Evolutionary conservation across 2,888 invertebrate genomes (phyloP).

Genomic region (Eilema caniola): DNA sequence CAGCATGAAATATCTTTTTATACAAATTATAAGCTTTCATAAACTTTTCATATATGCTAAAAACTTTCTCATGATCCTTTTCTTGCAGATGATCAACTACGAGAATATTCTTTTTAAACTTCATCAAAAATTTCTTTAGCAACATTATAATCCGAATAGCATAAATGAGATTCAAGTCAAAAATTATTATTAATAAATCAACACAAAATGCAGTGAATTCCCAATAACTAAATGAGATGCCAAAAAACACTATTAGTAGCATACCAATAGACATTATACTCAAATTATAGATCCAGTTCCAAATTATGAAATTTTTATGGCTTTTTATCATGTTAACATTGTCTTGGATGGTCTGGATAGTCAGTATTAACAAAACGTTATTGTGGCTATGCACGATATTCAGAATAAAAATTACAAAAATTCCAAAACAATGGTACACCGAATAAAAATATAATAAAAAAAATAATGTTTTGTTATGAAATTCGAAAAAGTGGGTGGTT

Average conservation of each 20-base stretch:
- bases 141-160: constrained; percentile 21
- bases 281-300: constrained; percentile 21
- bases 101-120: constrained; percentile 8
- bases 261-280: background rate
- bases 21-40: constrained; percentile 12
- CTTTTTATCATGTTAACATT: background rate
- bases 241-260: background rate
- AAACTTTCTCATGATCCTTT: constrained; percentile 10
- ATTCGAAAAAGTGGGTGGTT: background rate
- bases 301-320: constrained; percentile 7
- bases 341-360: background rate
- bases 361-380: constrained; percentile 14
- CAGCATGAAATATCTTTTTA: constrained; percentile 14
- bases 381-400: constrained; percentile 14
- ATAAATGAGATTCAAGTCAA: background rate
- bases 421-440: constrained; percentile 3
- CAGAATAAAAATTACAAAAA: background rate
- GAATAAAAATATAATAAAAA: constrained; percentile 6
- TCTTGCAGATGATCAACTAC: background rate
- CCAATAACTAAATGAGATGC: background rate
- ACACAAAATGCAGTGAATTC: background rate
- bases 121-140: constrained; percentile 17
- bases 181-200: background rate
- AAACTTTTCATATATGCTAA: constrained; percentile 11
- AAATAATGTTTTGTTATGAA: background rate